Conservation (phyloP, 1,140 invertebrate species). For the Temnothorax curvispinosus region DNA sequence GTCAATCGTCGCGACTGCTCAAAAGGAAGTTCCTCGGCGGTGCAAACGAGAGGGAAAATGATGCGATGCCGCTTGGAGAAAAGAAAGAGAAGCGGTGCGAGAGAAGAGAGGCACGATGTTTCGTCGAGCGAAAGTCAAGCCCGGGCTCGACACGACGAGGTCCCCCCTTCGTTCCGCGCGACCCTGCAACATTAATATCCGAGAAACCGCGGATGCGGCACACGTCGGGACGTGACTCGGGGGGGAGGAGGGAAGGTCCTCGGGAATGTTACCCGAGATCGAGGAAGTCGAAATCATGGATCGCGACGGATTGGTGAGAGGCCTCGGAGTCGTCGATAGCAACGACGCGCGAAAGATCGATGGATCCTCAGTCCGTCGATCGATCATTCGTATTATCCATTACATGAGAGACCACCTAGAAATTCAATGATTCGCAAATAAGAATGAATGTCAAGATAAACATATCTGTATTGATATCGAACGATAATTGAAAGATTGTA, state of each 20-base stretch:
- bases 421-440: not conserved
- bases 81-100: conserved; percentile 65
- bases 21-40: conserved; percentile 26
- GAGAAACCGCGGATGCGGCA: conserved; percentile 73
- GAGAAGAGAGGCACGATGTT: conserved; percentile 58
- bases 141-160: conserved; percentile 45
- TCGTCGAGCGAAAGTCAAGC: conserved; percentile 80
- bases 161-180: conserved; percentile 51
- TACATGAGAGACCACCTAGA: not conserved
- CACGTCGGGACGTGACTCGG: conserved; percentile 59
- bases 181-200: conserved; percentile 72
- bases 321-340: not conserved
- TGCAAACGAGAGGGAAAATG: conserved; percentile 63
- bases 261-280: conserved; percentile 55
- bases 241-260: not conserved
- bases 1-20: conserved; percentile 2
- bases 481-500: too few species aligned
- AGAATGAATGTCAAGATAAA: not conserved
- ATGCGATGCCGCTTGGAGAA: conserved; percentile 61
- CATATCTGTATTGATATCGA: not conserved
- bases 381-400: not conserved
- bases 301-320: not conserved
- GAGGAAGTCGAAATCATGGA: conserved; percentile 57
- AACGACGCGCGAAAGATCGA: not conserved
- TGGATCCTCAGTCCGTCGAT: not conserved